Conservation (phyloP, 2,113 vertebrate species). For the Melanerpes formicivorus region DNA sequence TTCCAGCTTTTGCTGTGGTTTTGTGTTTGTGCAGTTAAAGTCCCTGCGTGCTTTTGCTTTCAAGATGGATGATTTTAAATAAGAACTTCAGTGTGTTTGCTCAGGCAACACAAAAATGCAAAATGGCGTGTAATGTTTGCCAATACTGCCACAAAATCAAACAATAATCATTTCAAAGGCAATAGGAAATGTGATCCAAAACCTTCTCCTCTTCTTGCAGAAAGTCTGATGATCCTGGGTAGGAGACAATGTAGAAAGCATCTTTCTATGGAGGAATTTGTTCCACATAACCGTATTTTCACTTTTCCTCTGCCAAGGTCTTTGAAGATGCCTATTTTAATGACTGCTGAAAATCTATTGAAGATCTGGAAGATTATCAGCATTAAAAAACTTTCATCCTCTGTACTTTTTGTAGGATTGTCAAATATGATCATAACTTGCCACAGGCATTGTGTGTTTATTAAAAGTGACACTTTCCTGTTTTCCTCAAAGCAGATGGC, state of each 20-base stretch:
- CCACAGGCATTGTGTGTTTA: conserved; percentile 19
- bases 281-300: conserved; percentile 13
- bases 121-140: not conserved
- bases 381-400: conserved; percentile 32
- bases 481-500: conserved; percentile 28
- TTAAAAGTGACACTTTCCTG: conserved; percentile 28
- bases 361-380: conserved; percentile 42
- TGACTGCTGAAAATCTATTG: conserved; percentile 24
- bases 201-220: not conserved
- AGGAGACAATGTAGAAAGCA: not conserved
- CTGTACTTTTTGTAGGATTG: conserved; percentile 13
- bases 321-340: conserved; percentile 25
- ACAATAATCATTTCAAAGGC: not conserved
- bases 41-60: not conserved
- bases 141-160: not conserved
- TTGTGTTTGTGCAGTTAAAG: not conserved
- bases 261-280: not conserved
- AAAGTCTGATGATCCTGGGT: not conserved
- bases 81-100: not conserved
- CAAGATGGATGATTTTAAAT: not conserved
- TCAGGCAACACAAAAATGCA: not conserved
- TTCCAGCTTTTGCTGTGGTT: not conserved
- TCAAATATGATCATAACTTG: conserved; percentile 43
- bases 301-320: not conserved
- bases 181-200: not conserved